phyloP scores from a whole-genome alignment of 2,797 vertebrate genomes.

The Fratercula arctica region DNA sequence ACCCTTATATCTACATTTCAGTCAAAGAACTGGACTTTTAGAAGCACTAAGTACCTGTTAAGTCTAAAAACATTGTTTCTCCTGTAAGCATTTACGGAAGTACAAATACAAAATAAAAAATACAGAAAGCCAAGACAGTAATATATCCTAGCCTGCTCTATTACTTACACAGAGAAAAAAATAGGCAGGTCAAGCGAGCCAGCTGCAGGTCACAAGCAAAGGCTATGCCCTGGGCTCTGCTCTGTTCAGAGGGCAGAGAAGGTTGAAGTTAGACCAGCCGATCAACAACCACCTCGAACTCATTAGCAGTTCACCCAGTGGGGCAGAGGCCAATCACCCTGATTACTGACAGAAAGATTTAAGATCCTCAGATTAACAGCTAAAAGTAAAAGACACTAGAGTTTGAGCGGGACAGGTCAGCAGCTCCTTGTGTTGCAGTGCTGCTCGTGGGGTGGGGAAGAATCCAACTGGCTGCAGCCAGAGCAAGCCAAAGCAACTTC shows the following conservation, averaged over 20 bases:
- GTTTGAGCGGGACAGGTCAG: background rate
- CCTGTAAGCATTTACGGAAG: background rate
- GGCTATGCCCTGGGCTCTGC: background rate
- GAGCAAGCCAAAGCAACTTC: background rate
- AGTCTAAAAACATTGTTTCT: background rate
- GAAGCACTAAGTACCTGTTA: background rate
- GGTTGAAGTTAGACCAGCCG: background rate
- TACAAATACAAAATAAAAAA: background rate
- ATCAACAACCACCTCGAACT: background rate
- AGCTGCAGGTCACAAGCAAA: background rate
- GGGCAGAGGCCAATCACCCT: background rate
- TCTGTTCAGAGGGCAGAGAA: background rate
- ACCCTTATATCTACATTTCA: background rate
- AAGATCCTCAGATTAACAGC: background rate
- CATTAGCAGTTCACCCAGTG: background rate
- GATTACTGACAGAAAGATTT: background rate
- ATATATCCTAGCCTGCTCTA: background rate
- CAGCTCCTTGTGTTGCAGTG: background rate
- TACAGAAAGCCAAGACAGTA: background rate
- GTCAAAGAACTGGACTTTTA: accelerated
- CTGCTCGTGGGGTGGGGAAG: background rate
- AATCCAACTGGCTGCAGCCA: background rate
- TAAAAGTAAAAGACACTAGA: background rate
- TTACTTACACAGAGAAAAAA: background rate
- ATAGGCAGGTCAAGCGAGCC: accelerated